Evolutionary conservation across 2,113 vertebrate genomes (phyloP), one percentile per base, ranked within the genome.

Genomic region (Eonycteris spelaea): DNA sequence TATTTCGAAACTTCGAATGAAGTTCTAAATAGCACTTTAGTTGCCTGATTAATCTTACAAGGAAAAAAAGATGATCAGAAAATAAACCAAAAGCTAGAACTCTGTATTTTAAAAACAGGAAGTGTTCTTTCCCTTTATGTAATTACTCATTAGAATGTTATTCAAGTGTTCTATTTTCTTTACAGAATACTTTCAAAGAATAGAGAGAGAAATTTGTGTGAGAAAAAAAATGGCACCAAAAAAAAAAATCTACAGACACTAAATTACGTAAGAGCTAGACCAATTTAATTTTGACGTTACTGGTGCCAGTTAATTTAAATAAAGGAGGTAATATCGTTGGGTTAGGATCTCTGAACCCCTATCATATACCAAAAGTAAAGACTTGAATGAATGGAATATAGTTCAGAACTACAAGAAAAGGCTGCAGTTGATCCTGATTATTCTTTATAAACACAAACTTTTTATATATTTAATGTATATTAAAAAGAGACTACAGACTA

Each of bases 151-250:
- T 61, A 84, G 0, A 90, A 10, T 67, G 28, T 59, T 77, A 95
- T 33, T 24, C 40, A 87, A 59, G n/a, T 40, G 19, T 73, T 89
- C 83, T 48, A 24, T 71, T 86, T 96, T 92, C 30, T 88, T 87
- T 68, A 91, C 1, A 80, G 43, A 85, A 75, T 85, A 68, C 11
- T 80, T 94, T 84, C 22, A 90, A 90, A 84, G 65, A 97, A 74
- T 2, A 79, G 10, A 63, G 53, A 55, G 53, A 91, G 26, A 68
- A 55, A 85, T 24, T 88, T 35, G 74, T 10, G 2, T 33, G 21
- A 14, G 26, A 57, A 86, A 38, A 75, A 48, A 28, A 33, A 21
- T 11, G 12, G 22, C 53, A 28, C 30, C 22, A 14, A n/a, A 84
- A 57, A 86, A 38, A 75, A 68, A 48, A 87, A 65, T 24, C 84